Evolutionary conservation across 2,797 vertebrate species (phyloP).

Genomic region (Geotrypetes seraphini): DNA sequence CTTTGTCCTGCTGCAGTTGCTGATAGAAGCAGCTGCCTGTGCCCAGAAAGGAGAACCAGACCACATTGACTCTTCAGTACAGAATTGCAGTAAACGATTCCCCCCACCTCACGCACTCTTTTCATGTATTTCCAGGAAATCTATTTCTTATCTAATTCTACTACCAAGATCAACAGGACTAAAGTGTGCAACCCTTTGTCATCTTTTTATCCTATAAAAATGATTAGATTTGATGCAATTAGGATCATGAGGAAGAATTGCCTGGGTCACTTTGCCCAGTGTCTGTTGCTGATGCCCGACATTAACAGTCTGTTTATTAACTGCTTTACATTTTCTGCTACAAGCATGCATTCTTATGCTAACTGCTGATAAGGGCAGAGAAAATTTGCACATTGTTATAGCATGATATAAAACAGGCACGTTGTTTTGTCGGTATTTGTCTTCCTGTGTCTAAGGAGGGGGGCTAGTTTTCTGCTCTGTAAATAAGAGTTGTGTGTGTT

Average conservation of each 20-base stretch:
- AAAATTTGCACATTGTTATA: background rate
- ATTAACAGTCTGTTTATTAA: conserved; percentile 35
- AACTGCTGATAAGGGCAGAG: background rate
- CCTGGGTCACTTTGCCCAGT: conserved; percentile 2
- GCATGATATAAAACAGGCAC: background rate
- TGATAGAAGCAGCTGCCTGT: conserved; percentile 41
- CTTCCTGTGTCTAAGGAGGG: no score
- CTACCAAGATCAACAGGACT: conserved; percentile 26
- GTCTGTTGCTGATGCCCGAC: conserved; percentile 18
- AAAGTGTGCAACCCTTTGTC: conserved; percentile 34
- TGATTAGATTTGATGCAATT: conserved; percentile 43
- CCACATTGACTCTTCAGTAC: conserved; percentile 34
- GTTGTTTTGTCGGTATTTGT: conserved; percentile 6
- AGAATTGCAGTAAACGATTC: conserved; percentile 19
- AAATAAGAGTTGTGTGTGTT: accelerated
- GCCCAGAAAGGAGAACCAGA: conserved; percentile 24
- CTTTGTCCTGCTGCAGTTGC: conserved; percentile 48
- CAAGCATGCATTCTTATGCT: conserved; percentile 6
- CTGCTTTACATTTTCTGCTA: conserved; percentile 14
- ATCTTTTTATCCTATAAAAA: conserved; percentile 48
- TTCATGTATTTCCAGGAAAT: conserved; percentile 25
- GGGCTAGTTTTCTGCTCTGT: background rate
- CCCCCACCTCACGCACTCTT: background rate
- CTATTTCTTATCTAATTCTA: conserved; percentile 33
- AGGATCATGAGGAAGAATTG: conserved; percentile 32